phyloP scores from a whole-genome alignment of 2,113 vertebrate genomes.

The Ciconia boyciana region DNA sequence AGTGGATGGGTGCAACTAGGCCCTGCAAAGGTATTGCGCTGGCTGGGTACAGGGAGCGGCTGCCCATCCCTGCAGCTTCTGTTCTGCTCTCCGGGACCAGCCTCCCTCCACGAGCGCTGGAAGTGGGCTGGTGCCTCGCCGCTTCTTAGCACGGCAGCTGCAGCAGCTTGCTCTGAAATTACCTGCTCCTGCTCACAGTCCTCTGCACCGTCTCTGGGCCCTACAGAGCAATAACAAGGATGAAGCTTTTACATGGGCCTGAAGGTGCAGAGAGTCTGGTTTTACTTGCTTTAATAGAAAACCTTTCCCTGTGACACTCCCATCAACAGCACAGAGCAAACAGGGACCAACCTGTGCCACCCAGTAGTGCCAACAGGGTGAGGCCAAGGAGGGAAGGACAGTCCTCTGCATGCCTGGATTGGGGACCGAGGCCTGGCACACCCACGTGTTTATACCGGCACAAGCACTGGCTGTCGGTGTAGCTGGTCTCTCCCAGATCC shows the following conservation, averaged over 20 bases:
- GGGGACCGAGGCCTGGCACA: neutral
- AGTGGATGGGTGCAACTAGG: neutral
- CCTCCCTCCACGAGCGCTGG: neutral
- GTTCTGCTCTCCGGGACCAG: neutral
- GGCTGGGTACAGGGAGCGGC: neutral
- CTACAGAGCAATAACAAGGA: neutral
- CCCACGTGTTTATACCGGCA: neutral
- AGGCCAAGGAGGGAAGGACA: neutral
- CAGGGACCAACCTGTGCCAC: neutral
- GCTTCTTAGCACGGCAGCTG: neutral
- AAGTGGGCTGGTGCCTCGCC: accelerated
- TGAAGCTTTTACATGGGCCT: neutral
- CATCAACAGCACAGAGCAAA: too few species aligned
- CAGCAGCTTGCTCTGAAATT: neutral
- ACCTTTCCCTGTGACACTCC: neutral
- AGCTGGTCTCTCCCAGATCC: accelerated
- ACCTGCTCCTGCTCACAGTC: neutral
- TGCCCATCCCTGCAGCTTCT: neutral
- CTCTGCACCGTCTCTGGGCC: neutral
- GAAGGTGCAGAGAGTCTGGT: neutral
- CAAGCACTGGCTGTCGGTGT: accelerated
- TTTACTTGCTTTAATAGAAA: neutral
- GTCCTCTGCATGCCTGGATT: neutral
- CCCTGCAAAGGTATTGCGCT: neutral
- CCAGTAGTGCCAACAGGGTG: neutral